These are phyloP conservation scores for Edolisoma coerulescens DNA, from an alignment of 2,113 vertebrate genomes.

Conservation along the genomic window DNA sequence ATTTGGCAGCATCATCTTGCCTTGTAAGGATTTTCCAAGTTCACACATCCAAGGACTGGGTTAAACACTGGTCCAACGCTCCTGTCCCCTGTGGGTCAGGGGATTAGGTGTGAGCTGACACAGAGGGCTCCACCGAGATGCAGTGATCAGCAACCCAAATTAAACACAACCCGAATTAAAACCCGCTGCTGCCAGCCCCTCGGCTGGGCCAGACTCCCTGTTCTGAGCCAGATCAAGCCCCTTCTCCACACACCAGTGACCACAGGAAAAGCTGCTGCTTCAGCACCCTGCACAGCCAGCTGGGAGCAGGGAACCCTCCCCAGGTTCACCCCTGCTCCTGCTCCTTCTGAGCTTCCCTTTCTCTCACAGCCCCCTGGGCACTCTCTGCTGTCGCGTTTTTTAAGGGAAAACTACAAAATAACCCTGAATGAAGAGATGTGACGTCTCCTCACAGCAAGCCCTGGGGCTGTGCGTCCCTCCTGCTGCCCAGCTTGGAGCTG, in stretches of 20 bases:
- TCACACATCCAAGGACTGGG: background rate
- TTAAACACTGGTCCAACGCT: background rate
- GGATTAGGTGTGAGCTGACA: background rate
- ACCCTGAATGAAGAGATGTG: background rate
- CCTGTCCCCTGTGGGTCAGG: background rate
- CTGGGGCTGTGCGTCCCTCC: background rate
- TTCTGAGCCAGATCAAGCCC: background rate
- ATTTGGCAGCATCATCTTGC: background rate
- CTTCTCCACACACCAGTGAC: background rate
- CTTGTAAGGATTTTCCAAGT: background rate
- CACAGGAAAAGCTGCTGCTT: background rate
- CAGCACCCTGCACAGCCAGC: background rate
- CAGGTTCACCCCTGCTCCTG: background rate
- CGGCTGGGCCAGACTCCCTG: accelerated
- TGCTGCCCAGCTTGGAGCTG: background rate
- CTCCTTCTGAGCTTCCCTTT: background rate
- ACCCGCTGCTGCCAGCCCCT: background rate
- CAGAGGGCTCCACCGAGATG: background rate
- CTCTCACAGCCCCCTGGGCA: background rate
- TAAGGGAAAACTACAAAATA: background rate
- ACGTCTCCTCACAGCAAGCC: background rate
- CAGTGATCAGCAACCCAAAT: background rate
- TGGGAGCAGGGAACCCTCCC: background rate
- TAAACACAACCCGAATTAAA: background rate
- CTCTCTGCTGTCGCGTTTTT: background rate